Conservation (phyloP, 2,113 vertebrate species). For the Cranoglanis bouderius region DNA sequence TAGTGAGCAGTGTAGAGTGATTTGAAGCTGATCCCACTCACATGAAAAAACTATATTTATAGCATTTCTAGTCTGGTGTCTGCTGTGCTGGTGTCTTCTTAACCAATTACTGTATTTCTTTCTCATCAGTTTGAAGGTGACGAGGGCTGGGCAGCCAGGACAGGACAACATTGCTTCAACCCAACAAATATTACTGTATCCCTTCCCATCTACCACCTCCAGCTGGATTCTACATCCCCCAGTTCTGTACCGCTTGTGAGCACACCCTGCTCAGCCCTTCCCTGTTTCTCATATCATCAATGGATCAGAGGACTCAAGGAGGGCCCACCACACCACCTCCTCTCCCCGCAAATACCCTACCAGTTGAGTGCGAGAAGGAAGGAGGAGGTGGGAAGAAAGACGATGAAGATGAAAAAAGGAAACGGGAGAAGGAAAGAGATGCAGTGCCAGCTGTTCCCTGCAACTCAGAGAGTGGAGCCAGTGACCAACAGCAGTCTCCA, state of each 20-base stretch:
- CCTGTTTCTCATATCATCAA: slow-evolving; percentile 60
- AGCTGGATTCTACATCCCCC: slow-evolving; percentile 36
- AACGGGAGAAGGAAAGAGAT: slow-evolving; percentile 72
- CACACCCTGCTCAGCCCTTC: slow-evolving; percentile 50
- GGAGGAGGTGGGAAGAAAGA: slow-evolving; percentile 75
- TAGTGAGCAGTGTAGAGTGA: too few species aligned
- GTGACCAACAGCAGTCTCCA: slow-evolving; percentile 72
- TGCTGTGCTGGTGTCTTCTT: background rate
- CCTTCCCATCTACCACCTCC: slow-evolving; percentile 51
- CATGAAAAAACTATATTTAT: background rate
- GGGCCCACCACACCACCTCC: slow-evolving; percentile 70
- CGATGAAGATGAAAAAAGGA: slow-evolving; percentile 74
- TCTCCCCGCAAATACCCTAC: slow-evolving; percentile 62
- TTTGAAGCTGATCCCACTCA: background rate
- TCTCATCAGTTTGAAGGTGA: slow-evolving; percentile 68
- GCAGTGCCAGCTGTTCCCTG: slow-evolving; percentile 42
- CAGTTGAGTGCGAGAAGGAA: slow-evolving; percentile 73
- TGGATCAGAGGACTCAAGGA: slow-evolving; percentile 78
- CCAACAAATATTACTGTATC: slow-evolving; percentile 61
- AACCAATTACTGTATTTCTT: slow-evolving; percentile 37
- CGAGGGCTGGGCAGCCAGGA: slow-evolving; percentile 66
- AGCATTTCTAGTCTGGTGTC: background rate
- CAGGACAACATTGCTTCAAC: slow-evolving; percentile 59
- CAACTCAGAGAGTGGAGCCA: slow-evolving; percentile 52
- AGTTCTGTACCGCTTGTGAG: slow-evolving; percentile 55